Percentiles rank a stretch among this genome's conserved stretches.
These are phyloP conservation scores for Epinotia ramella DNA, from an alignment of 2,888 invertebrate species.

Conservation along the genomic window DNA sequence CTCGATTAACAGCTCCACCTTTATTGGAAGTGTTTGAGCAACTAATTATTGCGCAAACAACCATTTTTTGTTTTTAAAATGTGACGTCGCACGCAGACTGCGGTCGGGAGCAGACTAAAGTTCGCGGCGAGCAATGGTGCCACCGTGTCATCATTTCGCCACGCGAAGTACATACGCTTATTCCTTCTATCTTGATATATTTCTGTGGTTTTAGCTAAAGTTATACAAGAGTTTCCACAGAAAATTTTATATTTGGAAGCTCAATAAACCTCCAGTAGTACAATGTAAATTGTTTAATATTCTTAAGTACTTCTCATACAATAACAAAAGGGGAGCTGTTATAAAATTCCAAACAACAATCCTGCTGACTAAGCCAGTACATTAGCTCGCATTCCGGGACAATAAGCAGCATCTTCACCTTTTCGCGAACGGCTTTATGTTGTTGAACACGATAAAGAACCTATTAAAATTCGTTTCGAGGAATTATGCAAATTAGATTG, in stretches of 20 bases:
- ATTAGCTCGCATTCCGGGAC: conserved; percentile 41
- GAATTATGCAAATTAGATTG: conserved; percentile 80
- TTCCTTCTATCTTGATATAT: no score
- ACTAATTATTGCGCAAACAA: no score
- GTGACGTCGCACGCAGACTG: no score
- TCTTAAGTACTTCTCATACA: not conserved
- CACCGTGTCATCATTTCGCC: no score
- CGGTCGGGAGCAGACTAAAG: no score
- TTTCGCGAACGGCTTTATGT: conserved; percentile 65
- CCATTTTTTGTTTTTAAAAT: no score
- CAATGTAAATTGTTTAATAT: not conserved
- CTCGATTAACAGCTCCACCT: no score
- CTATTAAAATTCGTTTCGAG: conserved; percentile 75
- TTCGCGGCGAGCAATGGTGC: no score
- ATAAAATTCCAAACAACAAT: conserved; percentile 8
- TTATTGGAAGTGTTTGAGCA: no score
- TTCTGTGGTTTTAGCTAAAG: no score
- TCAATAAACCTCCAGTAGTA: not conserved
- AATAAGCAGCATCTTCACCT: conserved; percentile 52
- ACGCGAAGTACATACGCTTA: no score
- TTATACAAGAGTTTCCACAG: no score
- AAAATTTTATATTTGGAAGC: not conserved
- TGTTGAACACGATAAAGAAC: conserved; percentile 74
- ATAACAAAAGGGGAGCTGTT: conserved; percentile 2
- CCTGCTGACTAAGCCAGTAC: conserved; percentile 19